Evolutionary conservation across 2,888 invertebrate species (phyloP), one percentile per base, ranked within the genome.

Genomic region (Drosophila mettleri): DNA sequence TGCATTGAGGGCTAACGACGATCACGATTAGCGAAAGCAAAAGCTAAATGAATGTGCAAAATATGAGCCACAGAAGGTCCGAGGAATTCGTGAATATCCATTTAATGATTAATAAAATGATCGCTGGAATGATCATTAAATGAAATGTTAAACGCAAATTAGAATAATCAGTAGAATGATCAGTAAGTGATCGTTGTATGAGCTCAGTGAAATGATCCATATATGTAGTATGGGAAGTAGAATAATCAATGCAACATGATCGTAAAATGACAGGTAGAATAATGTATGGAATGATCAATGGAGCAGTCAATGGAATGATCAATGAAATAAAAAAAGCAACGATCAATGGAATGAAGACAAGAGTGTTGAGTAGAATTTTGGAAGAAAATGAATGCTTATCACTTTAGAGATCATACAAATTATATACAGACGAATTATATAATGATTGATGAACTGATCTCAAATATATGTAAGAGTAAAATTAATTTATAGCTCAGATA

Each of bases 1-100:
- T 66, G 22, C 39, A 53, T 39, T 39, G 27, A 31, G 39, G 27
- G 55, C 60, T 53, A 48, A 54, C 34, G 53, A 14, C 51, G 48
- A 53, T 60, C 48, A 41, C 41, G 45, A 61, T 41, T 34, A 53
- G 71, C 34, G 77, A 67, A 48, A 43, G 31, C 46, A 18, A 31
- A 54, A 51, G 55, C 65, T n/a, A 70, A 54, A 51, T 61, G 22
- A 48, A 20, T 43, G 43, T 68, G 63, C 54, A 49, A 24, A 54
- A 55, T 63, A 14, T 58, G 41, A 36, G 62, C 54, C 58, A 52
- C 34, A 58, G 33, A 60, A 41, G 61, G 45, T 0, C 16, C 5
- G 27, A n/a, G 43, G 31, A 43, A 48, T 39, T 16, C 27, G 22
- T 53, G 27, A 34, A 57, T 55, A 52, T 61, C 43, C 49, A 36